Evolutionary conservation across 2,888 invertebrate species (phyloP).

Genomic region (Barypeithes pellucidus): DNA sequence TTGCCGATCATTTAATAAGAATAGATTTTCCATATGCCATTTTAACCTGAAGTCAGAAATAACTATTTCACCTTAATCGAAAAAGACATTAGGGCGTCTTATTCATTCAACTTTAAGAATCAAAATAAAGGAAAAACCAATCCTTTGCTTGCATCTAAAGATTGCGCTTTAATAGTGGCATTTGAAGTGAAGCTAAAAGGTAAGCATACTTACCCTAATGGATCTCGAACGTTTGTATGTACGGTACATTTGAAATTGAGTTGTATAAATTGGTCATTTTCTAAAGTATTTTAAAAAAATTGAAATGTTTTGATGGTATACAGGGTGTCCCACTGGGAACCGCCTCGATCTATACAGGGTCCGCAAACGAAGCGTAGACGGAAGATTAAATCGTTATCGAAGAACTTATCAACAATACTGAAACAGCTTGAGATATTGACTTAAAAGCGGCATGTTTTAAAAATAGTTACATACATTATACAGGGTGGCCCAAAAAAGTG

Average conservation of each 20-base stretch:
- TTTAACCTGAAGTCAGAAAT: not conserved
- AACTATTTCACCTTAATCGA: not conserved
- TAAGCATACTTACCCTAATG: constrained; percentile 28
- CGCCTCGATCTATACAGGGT: too few species aligned
- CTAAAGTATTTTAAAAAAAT: constrained; percentile 2
- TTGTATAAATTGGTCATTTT: constrained; percentile 13
- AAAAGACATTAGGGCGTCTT: not conserved
- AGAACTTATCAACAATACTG: too few species aligned
- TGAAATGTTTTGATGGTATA: not conserved
- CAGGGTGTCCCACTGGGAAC: too few species aligned
- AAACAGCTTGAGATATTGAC: too few species aligned
- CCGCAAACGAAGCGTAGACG: too few species aligned
- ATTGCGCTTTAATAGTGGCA: constrained; percentile 14
- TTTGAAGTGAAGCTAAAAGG: constrained; percentile 18
- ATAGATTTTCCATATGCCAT: too few species aligned
- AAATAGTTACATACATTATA: too few species aligned
- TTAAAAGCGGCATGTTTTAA: too few species aligned
- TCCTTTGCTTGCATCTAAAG: constrained; percentile 1
- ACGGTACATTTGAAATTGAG: constrained; percentile 23
- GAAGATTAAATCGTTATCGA: too few species aligned
- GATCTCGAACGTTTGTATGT: constrained; percentile 26
- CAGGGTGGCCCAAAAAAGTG: too few species aligned
- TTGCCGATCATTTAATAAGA: too few species aligned
- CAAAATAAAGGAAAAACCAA: constrained; percentile 1
- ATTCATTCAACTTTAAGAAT: constrained; percentile 10